Percentiles rank a stretch among this genome's conserved stretches.
Conservation (phyloP, 2,797 vertebrate genomes). For the Orestias chungarensis region DNA sequence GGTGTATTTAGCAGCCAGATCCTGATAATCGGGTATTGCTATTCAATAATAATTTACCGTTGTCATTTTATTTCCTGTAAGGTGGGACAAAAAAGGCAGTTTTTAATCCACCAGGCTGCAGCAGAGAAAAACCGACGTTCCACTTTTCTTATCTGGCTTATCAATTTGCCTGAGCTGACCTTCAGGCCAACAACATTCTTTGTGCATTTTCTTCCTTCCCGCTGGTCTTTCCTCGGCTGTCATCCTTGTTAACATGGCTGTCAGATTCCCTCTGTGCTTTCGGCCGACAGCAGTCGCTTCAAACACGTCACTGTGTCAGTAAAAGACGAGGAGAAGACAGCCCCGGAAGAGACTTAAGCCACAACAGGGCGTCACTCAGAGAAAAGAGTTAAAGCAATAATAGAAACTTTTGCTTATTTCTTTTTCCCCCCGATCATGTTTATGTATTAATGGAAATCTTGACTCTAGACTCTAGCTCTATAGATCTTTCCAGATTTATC, state of each 20-base stretch:
- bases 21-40: too few species aligned
- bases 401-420: too few species aligned
- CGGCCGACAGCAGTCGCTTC: conserved; percentile 48
- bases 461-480: neutral
- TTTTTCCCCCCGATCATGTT: too few species aligned
- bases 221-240: conserved; percentile 43
- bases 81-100: neutral
- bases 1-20: too few species aligned
- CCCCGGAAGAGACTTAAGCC: conserved; percentile 3
- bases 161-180: conserved; percentile 28
- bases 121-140: conserved; percentile 27
- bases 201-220: conserved; percentile 21
- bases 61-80: neutral
- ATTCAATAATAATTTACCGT: too few species aligned
- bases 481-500: neutral
- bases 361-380: conserved; percentile 16
- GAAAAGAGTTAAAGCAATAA: too few species aligned
- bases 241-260: conserved; percentile 53
- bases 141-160: conserved; percentile 32
- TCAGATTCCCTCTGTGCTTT: conserved; percentile 50
- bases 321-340: conserved; percentile 33
- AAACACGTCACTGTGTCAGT: conserved; percentile 30
- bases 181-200: conserved; percentile 23
- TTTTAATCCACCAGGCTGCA: conserved; percentile 10
- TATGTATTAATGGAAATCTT: too few species aligned